phyloP scores from a whole-genome alignment of 2,113 vertebrate species.

The Lichenostomus cassidix region DNA sequence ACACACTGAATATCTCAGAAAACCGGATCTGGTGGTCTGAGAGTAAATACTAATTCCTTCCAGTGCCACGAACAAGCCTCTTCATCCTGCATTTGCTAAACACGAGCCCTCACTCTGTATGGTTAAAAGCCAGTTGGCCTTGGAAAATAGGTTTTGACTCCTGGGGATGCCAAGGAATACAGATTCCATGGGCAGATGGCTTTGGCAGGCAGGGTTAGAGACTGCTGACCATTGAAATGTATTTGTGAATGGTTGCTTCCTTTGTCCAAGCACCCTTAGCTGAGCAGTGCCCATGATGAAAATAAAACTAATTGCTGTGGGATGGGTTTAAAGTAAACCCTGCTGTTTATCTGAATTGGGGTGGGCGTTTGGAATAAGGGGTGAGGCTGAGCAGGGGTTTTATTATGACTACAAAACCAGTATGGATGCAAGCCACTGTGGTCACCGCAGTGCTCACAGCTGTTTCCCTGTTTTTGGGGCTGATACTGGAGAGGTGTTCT shows the following conservation, averaged over 20 bases:
- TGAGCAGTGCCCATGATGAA: background rate
- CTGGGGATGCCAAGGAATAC: conserved; percentile 47
- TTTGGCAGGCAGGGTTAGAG: conserved; percentile 28
- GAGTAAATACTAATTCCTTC: background rate
- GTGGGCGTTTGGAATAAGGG: background rate
- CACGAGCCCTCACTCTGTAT: conserved; percentile 31
- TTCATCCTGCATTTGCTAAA: background rate
- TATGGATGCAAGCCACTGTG: accelerated
- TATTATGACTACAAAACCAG: background rate
- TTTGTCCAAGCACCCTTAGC: background rate
- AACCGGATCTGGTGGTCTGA: background rate
- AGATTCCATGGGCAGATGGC: conserved; percentile 15
- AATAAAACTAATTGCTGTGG: background rate
- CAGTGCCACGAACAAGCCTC: background rate
- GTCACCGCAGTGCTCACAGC: accelerated
- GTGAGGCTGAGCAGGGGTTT: background rate
- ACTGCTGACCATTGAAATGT: conserved; percentile 28
- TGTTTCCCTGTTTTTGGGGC: background rate
- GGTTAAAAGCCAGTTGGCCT: conserved; percentile 64
- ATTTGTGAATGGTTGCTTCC: conserved; percentile 63
- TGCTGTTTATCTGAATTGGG: background rate
- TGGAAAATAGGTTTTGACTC: conserved; percentile 2
- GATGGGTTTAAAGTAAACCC: background rate
- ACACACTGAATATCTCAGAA: background rate
- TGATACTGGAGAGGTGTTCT: background rate